A percentile compares a stretch with the other conserved stretches of the same genome.
These are phyloP conservation scores for Platalea minor DNA, from an alignment of 2,797 vertebrate species.

Conservation along the genomic window DNA sequence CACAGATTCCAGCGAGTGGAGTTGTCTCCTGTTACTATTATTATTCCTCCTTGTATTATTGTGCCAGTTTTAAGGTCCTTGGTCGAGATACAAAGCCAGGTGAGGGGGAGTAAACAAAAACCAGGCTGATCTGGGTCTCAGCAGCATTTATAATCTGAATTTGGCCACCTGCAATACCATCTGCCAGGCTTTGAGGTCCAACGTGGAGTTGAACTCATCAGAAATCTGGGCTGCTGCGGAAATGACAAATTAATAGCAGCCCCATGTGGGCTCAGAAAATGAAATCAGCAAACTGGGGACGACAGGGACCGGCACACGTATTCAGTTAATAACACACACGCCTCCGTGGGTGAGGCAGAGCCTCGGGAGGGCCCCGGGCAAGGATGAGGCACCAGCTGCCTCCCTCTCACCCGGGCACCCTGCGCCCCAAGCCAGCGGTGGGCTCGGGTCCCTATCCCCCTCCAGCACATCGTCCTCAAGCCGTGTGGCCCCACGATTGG, in stretches of 20 bases:
- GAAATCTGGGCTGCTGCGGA: neutral
- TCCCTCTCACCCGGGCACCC: neutral
- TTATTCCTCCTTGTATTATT: neutral
- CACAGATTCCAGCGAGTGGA: neutral
- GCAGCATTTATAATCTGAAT: neutral
- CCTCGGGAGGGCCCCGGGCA: rapidly evolving
- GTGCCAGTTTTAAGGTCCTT: neutral
- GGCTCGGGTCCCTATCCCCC: neutral
- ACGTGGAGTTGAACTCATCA: rapidly evolving
- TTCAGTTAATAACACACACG: neutral
- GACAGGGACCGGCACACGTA: neutral
- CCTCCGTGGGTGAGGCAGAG: neutral
- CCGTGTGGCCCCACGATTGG: rapidly evolving
- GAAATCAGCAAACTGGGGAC: neutral
- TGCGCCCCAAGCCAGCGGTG: neutral
- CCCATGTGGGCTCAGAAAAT: neutral
- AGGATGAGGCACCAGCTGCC: slow-evolving; percentile 1
- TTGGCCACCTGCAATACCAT: neutral
- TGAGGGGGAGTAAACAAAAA: neutral
- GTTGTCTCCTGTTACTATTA: neutral
- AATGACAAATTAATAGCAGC: neutral
- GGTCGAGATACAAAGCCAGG: neutral
- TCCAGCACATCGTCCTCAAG: neutral
- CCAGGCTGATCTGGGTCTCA: neutral
- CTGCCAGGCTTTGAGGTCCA: neutral